Base-by-base conservation (phyloP, 2,797 vertebrate genomes). In the Avahi laniger region DNA sequence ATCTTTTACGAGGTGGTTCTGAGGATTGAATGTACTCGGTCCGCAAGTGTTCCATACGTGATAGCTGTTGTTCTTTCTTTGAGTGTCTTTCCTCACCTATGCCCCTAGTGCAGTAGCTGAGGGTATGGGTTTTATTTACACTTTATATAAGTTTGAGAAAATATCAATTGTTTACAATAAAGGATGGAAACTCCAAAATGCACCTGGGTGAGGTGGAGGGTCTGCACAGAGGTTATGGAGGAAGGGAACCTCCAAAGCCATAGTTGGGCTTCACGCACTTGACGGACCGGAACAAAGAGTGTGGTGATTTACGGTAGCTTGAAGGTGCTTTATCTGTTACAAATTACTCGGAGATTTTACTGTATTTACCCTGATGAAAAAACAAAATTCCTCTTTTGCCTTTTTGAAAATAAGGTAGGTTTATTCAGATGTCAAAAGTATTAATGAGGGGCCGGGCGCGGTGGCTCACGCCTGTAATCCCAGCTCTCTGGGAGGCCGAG, bases 341-440 rank as follows among this genome's bases (percentile, higher is more conserved):
- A 14, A 48, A 46, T 81, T 75, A 81, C 35, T 65, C 75, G 70
- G 38, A 85, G 22, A 85, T 93, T 85, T 85, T 67, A 82, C 38
- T 82, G 30, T 22, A 52, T 54, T 76, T 88, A 65, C 20, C 5
- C 50, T 65, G 15, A 15, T 8, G 28, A 24, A 20, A 48, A 33
- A 54, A 59, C 57, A 26, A n/a, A 26, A 4, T 57, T 78, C 30
- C 22, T 9, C 38, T 84, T 48, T 92, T 6, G 33, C 7, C 20
- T 84, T 88, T 59, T 84, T 59, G 41, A 95, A 93, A 96, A 88
- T 43, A 72, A 43, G 13, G 4, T 63, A 59, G 26, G 52, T 83
- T 89, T 84, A 43, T 67, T 79, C 52, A 79, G 30, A 50, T 54
- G 17, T 65, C 35, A 50, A 72, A 89, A 83, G 52, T 78, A 35